Base-by-base conservation (phyloP, 1,140 invertebrate genomes). In the Paralvinella palmiformis region DNA sequence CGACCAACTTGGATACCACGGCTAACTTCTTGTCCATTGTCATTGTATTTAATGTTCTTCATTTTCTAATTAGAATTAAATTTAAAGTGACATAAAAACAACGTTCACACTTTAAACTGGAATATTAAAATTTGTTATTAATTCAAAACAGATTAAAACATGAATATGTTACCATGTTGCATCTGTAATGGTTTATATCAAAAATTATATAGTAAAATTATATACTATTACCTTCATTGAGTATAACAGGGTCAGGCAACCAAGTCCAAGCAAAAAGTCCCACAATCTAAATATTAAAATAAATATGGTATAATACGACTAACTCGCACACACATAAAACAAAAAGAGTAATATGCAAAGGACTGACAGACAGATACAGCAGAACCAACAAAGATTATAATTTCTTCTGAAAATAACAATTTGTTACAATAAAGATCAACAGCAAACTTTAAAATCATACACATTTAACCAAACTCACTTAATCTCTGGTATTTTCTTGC, bases 241-340 rank as follows among this genome's bases (percentile, higher is more conserved):
- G 35, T 69, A 44, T 10, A 70, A 59, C 15, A 67, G 22, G 58
- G 67, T 44, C 50, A 70, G 61, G 56, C 64, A 63, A 13, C 50
- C 20, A 10, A 70, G 32, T 17, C 69, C 69, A 17, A 70, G 58
- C 17, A 52, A 37, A 29, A 65, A 45, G 37, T 70, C 69, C 17
- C 35, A 69, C 53, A 62, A 33, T 22, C 67, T 70, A 41, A 20
- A 65, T 61, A 59, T 44, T 24, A 36, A 27, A 59, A 66, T 29
- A 17, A 64, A 62, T 15, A 33, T 7, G 17, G n/a, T 63, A 7
- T n/a, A 15, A 20, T 7, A 24, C 24, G 10, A 53, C 50, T 10
- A n/a, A 41, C 37, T 48, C n/a, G n/a, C n/a, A n/a, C n/a, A n/a
- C n/a, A n/a, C n/a, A n/a, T n/a, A n/a, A n/a, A n/a, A n/a, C n/a